Percentiles rank a stretch among this genome's conserved stretches.
phyloP scores from a whole-genome alignment of 2,797 vertebrate genomes.

The Tympanoctomys barrerae region DNA sequence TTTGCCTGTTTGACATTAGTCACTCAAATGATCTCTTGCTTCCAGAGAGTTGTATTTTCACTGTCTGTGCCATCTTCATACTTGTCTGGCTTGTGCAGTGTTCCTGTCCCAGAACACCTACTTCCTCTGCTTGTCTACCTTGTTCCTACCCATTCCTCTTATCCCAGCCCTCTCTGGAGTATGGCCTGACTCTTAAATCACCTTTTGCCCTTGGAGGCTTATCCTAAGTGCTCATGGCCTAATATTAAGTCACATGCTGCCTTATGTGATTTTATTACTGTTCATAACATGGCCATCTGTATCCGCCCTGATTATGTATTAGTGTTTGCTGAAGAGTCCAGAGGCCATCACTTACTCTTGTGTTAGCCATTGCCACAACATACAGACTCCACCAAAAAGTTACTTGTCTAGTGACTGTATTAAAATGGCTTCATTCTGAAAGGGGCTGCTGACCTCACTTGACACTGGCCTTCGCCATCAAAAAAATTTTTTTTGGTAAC shows the following conservation, averaged over 20 bases:
- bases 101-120: not conserved
- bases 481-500: not conserved
- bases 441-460: slow-evolving; percentile 44
- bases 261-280: slow-evolving; percentile 31
- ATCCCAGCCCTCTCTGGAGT: not conserved
- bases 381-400: slow-evolving; percentile 3
- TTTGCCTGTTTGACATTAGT: not conserved
- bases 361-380: slow-evolving; percentile 3
- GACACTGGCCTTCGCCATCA: not conserved
- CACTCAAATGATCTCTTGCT: not conserved
- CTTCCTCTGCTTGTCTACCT: not conserved
- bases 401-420: slow-evolving; percentile 1
- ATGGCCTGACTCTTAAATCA: not conserved
- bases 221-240: not conserved
- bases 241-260: not conserved
- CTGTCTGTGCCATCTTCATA: not conserved
- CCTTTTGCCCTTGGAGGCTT: not conserved
- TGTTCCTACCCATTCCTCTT: not conserved
- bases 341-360: not conserved
- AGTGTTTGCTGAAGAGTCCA: not conserved
- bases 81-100: not conserved
- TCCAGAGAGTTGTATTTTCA: not conserved
- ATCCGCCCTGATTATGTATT: not conserved
- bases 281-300: not conserved
- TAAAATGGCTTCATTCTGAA: slow-evolving; percentile 42